Base-by-base conservation (phyloP, 2,113 vertebrate species). In the Caranx ignobilis region DNA sequence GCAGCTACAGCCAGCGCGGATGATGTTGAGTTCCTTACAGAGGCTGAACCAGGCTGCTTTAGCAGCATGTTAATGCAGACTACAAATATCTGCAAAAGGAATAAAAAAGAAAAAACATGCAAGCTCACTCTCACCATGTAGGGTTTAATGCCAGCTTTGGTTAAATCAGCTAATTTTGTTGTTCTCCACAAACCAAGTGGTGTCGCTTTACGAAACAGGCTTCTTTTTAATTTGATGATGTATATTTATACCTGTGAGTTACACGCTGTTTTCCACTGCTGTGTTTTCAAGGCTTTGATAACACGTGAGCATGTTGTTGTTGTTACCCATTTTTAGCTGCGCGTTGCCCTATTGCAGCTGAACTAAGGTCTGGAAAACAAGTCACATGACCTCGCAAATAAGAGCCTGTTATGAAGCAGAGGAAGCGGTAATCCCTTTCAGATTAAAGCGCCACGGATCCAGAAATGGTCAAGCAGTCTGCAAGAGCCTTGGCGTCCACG, bases 1-100 rank as follows among this genome's bases (percentile, higher is more conserved):
- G 85, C 76, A 92, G 92, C 90, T 73, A 92, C 84, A 91, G 91
- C 88, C 89, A 62, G 84, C 86, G 86, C 77, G 72, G 83, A 91
- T 85, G 90, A 89, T 89, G 85, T 63, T 21, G 71, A 83, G 81
- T 82, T 90, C 86, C 91, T 89, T 54, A 76, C 87, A 83, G 75
- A 84, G 84, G 68, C 45, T 70, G 79, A 87, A 79, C 48, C 2
- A 26, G 59, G 83, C 78, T 79, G 90, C 87, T 80, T 77, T 48
- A 74, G 75, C 77, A 91, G 88, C 82, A 90, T 90, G 83, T 80
- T 90, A 87, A 91, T 90, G 87, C 34, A 19, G 81, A 84, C 85
- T 86, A 88, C 89, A 89, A 75, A 86, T 82, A 87, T 87, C 77
- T 82, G 71, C 37, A 54, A 66, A 73, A 79, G 11, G 10, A 57